Evolutionary conservation across 2,113 vertebrate species (phyloP).

Genomic region (rabbit (Oryctolagus cuniculus)): DNA sequence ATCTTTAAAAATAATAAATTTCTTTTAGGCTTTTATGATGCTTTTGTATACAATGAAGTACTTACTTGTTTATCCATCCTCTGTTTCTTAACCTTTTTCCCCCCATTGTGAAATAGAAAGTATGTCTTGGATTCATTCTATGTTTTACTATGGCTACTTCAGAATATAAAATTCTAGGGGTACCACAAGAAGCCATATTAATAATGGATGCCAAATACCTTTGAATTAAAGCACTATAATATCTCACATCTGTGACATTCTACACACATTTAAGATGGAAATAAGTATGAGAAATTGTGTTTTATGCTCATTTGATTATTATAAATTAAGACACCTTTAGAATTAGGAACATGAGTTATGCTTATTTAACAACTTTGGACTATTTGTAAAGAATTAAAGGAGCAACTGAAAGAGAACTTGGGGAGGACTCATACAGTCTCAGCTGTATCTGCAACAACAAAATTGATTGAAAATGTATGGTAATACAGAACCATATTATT

Average conservation of each 20-base stretch:
- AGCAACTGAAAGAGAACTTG: neutral
- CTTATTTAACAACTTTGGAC: neutral
- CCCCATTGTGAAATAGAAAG: neutral
- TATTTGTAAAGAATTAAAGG: conserved; percentile 10
- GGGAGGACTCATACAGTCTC: neutral
- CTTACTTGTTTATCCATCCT: neutral
- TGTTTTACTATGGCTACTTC: neutral
- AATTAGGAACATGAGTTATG: neutral
- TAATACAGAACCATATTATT: neutral
- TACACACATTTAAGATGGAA: neutral
- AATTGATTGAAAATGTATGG: neutral
- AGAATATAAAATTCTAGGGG: neutral
- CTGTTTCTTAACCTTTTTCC: neutral
- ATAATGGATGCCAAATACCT: neutral
- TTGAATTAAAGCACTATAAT: neutral
- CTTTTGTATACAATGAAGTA: neutral
- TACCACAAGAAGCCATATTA: neutral
- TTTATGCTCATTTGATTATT: neutral
- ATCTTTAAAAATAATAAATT: neutral
- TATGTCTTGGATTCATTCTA: neutral
- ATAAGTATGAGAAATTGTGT: neutral
- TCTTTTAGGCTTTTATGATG: neutral
- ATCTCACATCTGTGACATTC: neutral
- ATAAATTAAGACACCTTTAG: neutral
- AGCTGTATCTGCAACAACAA: neutral